These are phyloP conservation scores for Drosophila littoralis DNA, from an alignment of 1,140 invertebrate species.

Conservation along the genomic window DNA sequence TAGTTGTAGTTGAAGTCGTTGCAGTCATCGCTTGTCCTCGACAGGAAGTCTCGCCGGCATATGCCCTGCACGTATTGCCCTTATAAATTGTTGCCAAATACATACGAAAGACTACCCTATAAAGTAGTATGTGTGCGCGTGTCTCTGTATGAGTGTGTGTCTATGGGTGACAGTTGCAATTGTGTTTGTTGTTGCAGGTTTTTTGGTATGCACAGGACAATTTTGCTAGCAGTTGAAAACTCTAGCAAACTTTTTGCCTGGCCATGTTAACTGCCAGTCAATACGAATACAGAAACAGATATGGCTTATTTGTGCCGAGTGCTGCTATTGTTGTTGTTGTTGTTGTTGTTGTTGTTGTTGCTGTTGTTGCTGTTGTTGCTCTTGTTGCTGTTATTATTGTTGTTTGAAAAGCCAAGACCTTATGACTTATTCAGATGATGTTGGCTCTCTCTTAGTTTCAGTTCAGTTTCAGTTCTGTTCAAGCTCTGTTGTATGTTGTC, in stretches of 20 bases:
- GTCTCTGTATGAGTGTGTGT: conserved; percentile 39
- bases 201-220: conserved; percentile 72
- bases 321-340: conserved; percentile 14
- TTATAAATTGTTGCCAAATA: conserved; percentile 79
- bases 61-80: conserved; percentile 79
- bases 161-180: conserved; percentile 70
- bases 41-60: conserved; percentile 75
- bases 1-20: conserved; percentile 30
- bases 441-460: conserved; percentile 33
- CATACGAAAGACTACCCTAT: conserved; percentile 31
- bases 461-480: conserved; percentile 1
- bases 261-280: conserved; percentile 79
- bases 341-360: conserved; percentile 6
- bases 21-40: conserved; percentile 58
- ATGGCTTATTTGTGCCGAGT: conserved; percentile 71
- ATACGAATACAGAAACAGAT: conserved; percentile 76
- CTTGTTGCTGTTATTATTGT: conserved; percentile 16
- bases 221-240: conserved; percentile 59
- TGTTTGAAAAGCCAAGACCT: conserved; percentile 63
- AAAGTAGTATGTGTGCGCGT: conserved; percentile 11
- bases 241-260: conserved; percentile 71
- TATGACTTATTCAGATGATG: conserved; percentile 78
- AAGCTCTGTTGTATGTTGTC: background rate
- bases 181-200: conserved; percentile 42
- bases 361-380: conserved; percentile 20